Evolutionary conservation across 1,140 invertebrate genomes (phyloP).

Genomic region (Bombus terrestris): DNA sequence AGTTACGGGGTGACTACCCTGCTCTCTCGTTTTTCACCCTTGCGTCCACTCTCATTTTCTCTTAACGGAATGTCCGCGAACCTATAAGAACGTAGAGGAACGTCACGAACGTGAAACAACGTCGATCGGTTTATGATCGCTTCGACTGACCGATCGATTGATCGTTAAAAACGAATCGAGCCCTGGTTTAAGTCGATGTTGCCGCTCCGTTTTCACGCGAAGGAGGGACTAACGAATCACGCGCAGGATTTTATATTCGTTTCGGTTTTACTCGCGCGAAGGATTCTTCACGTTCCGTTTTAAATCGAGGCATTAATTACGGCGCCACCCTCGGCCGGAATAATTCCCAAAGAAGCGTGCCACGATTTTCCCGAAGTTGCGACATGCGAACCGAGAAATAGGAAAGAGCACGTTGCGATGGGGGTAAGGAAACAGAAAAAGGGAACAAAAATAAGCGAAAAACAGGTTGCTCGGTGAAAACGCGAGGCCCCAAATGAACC

Average conservation of each 20-base stretch:
- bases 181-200: background rate
- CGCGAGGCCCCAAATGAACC: constrained; percentile 57
- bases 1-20: constrained; percentile 60
- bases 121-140: background rate
- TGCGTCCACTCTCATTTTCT: constrained; percentile 27
- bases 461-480: constrained; percentile 52
- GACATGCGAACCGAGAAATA: constrained; percentile 30
- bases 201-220: background rate
- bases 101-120: background rate
- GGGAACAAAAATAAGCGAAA: constrained; percentile 42
- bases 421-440: constrained; percentile 19
- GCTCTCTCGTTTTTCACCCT: constrained; percentile 2
- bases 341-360: constrained; percentile 46
- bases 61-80: background rate
- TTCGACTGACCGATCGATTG: background rate
- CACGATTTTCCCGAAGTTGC: constrained; percentile 45
- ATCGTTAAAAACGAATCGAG: background rate
- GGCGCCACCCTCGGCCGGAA: constrained; percentile 3
- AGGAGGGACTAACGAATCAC: background rate
- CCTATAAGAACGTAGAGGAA: background rate
- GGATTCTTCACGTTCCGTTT: constrained; percentile 15
- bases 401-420: background rate
- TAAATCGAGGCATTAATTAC: constrained; percentile 37
- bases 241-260: background rate
- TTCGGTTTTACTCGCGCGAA: background rate